A percentile compares a stretch with the other conserved stretches of the same genome.
These are phyloP conservation scores for Caenorhabditis sulstoni DNA, from an alignment of 2,888 invertebrate species.

Conservation along the genomic window DNA sequence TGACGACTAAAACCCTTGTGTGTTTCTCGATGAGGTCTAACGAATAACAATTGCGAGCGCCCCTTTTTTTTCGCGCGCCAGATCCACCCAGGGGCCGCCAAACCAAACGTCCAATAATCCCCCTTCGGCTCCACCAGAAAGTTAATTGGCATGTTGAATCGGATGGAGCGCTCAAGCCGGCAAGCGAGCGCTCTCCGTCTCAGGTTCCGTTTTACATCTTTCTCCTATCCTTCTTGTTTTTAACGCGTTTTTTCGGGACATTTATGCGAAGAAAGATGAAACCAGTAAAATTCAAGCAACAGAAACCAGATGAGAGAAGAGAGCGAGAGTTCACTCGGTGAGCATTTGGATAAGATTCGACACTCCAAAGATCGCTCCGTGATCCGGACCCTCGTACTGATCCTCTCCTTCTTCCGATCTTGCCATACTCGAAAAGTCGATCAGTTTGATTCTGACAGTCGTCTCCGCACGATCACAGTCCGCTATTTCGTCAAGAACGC, in stretches of 20 bases:
- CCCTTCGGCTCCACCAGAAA: too few species aligned
- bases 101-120: too few species aligned
- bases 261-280: slow-evolving; percentile 1
- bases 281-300: background rate
- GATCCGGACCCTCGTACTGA: slow-evolving; percentile 21
- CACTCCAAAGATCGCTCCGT: slow-evolving; percentile 19
- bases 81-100: too few species aligned
- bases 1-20: too few species aligned
- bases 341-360: slow-evolving; percentile 8
- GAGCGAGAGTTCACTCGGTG: background rate
- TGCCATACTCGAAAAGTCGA: slow-evolving; percentile 48
- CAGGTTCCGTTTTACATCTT: background rate
- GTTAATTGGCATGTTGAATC: too few species aligned
- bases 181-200: too few species aligned
- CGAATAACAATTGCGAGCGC: too few species aligned
- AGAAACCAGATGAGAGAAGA: background rate
- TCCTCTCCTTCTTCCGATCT: slow-evolving; percentile 2
- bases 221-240: too few species aligned
- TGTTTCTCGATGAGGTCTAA: too few species aligned
- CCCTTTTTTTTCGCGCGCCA: too few species aligned
- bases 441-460: slow-evolving; percentile 31
- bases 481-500: slow-evolving; percentile 15
- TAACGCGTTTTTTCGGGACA: background rate
- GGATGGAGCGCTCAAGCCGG: too few species aligned
- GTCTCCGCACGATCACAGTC: background rate